A percentile compares a stretch with the other conserved stretches of the same genome.
phyloP scores from a whole-genome alignment of 2,888 invertebrate genomes.

The Diogma glabrata region DNA sequence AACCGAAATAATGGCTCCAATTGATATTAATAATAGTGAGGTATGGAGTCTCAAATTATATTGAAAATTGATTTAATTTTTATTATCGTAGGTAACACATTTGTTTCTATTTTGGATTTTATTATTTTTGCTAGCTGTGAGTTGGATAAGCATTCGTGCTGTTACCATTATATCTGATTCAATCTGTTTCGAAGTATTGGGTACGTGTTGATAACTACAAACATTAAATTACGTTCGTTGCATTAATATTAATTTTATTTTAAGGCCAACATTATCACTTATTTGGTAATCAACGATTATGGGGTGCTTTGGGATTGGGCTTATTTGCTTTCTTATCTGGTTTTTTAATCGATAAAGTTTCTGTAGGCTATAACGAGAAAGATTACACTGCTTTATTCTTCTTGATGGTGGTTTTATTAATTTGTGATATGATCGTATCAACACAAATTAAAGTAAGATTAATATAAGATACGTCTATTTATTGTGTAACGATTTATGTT shows the following conservation, averaged over 20 bases:
- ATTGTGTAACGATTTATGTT: too few relatives aligned
- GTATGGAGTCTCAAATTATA: slow-evolving; percentile 36
- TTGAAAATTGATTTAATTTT: too few relatives aligned
- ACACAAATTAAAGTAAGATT: slow-evolving; percentile 45
- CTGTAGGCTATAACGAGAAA: slow-evolving; percentile 50
- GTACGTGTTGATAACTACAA: too few relatives aligned
- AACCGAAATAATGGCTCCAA: slow-evolving; percentile 22
- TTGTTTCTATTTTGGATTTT: slow-evolving; percentile 67
- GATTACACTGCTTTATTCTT: slow-evolving; percentile 74
- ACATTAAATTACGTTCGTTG: too few relatives aligned
- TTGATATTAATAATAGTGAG: slow-evolving; percentile 23
- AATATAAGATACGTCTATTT: too few relatives aligned
- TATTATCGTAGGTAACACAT: too few relatives aligned
- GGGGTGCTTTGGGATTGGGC: slow-evolving; percentile 84
- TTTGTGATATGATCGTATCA: slow-evolving; percentile 54
- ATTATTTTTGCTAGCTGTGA: slow-evolving; percentile 59
- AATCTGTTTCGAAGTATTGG: slow-evolving; percentile 73
- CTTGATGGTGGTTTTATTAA: slow-evolving; percentile 53
- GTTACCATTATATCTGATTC: slow-evolving; percentile 81
- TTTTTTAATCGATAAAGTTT: slow-evolving; percentile 62
- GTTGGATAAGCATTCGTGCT: slow-evolving; percentile 77
- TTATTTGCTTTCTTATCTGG: slow-evolving; percentile 64
- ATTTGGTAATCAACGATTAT: slow-evolving; percentile 78
- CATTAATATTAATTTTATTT: too few relatives aligned
- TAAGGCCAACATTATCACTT: slow-evolving; percentile 55